These are phyloP conservation scores for Drosophila vallismaia DNA, from an alignment of 2,888 invertebrate species.

Conservation along the genomic window DNA sequence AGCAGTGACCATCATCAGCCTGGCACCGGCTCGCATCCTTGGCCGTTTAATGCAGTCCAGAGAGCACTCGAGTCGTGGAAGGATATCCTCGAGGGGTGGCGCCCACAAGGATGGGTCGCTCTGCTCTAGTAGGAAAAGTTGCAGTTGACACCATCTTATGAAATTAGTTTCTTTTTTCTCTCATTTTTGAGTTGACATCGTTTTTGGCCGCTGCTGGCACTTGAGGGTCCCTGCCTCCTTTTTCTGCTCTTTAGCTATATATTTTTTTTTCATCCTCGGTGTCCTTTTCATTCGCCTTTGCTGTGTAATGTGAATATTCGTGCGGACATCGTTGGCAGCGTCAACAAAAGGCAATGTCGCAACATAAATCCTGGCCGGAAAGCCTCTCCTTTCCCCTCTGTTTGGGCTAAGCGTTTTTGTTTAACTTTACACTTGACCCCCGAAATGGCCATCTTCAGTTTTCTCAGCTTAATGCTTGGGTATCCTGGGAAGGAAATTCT, in stretches of 20 bases:
- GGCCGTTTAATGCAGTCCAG: slow-evolving; percentile 40
- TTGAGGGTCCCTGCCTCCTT: slow-evolving; percentile 27
- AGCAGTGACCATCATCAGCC: slow-evolving; percentile 44
- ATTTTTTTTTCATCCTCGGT: slow-evolving; percentile 6
- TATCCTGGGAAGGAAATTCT: background rate
- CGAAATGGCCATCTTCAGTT: slow-evolving; percentile 39
- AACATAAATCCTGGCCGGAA: slow-evolving; percentile 50
- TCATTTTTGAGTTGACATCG: slow-evolving; percentile 56
- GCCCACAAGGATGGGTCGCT: background rate
- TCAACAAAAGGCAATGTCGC: slow-evolving; percentile 49
- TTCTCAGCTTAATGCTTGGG: slow-evolving; percentile 23
- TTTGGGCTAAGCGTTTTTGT: slow-evolving; percentile 55
- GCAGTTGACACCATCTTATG: slow-evolving; percentile 62
- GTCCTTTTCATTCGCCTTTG: slow-evolving; percentile 25
- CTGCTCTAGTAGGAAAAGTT: slow-evolving; percentile 31
- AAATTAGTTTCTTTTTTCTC: slow-evolving; percentile 55
- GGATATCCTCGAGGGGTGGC: slow-evolving; percentile 24
- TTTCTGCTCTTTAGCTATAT: background rate
- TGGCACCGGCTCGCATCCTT: slow-evolving; percentile 12
- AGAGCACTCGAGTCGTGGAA: slow-evolving; percentile 41
- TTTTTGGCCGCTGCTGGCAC: slow-evolving; percentile 48
- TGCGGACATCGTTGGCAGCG: slow-evolving; percentile 40
- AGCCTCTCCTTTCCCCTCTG: slow-evolving; percentile 6
- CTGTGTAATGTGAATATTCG: slow-evolving; percentile 60
- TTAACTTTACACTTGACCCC: slow-evolving; percentile 69